A percentile compares a stretch with the other conserved stretches of the same genome.
phyloP scores from a whole-genome alignment of 2,888 invertebrate genomes.

The Terebella lapidaria region DNA sequence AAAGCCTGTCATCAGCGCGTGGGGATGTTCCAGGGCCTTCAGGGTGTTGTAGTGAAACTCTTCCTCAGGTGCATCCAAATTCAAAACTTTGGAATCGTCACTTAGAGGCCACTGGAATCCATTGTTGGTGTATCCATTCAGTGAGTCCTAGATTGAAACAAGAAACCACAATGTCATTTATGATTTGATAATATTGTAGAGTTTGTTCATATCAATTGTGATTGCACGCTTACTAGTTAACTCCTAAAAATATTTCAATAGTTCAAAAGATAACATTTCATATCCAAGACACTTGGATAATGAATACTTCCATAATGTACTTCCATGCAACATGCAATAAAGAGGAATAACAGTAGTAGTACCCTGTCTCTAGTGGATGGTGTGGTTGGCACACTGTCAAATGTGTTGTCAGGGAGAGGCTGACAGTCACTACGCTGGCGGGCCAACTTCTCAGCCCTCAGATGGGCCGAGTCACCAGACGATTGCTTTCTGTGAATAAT shows the following conservation, averaged over 20 bases:
- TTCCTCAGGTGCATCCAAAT: conserved; percentile 3
- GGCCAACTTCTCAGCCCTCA: conserved; percentile 13
- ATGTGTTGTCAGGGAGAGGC: conserved; percentile 5
- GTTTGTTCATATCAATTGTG: too few relatives aligned
- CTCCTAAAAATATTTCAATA: too few relatives aligned
- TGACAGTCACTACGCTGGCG: conserved; percentile 14
- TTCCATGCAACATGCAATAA: neutral
- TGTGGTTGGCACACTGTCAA: neutral
- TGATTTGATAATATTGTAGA: too few relatives aligned
- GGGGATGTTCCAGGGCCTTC: conserved; percentile 11
- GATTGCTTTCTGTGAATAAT: too few relatives aligned
- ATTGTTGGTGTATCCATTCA: neutral
- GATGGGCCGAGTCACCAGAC: too few relatives aligned
- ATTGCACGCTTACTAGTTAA: too few relatives aligned
- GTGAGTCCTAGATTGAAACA: too few relatives aligned
- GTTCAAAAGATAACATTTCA: too few relatives aligned
- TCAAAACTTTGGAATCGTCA: neutral
- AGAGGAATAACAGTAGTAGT: neutral
- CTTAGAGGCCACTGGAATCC: conserved; percentile 3
- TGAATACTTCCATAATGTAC: too few relatives aligned
- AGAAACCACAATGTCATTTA: too few relatives aligned
- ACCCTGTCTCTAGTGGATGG: neutral
- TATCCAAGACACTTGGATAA: too few relatives aligned
- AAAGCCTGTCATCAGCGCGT: conserved; percentile 15
- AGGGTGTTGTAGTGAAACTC: conserved; percentile 16